A percentile compares a stretch with the other conserved stretches of the same genome.
Conservation (phyloP, 23 tunicate species). For the Halocynthia aurantium region DNA sequence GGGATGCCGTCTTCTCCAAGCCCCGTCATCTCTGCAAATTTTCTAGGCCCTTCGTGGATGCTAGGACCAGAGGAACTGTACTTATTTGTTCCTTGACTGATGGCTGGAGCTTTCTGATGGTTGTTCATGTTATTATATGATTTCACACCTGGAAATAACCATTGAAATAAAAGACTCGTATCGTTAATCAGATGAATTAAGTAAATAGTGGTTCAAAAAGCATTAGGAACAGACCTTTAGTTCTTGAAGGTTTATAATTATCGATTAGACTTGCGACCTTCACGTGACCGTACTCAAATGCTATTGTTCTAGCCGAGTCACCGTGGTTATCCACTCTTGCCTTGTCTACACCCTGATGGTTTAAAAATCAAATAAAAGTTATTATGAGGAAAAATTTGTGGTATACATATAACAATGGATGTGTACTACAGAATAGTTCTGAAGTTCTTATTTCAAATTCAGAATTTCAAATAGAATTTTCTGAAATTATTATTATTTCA, state of each 20-base stretch:
- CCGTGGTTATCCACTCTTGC: conserved; percentile 47
- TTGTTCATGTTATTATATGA: background rate
- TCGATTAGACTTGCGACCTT: conserved; percentile 61
- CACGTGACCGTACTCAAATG: conserved; percentile 56
- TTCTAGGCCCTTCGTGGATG: conserved; percentile 91
- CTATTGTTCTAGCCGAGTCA: conserved; percentile 63
- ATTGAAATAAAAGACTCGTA: background rate
- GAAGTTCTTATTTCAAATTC: no score
- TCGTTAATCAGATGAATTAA: no score
- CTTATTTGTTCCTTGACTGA: conserved; percentile 4
- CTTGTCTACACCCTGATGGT: conserved; percentile 50
- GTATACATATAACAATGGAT: no score
- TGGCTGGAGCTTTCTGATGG: background rate
- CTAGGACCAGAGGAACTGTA: conserved; percentile 72
- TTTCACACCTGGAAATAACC: background rate
- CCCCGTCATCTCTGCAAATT: conserved; percentile 94
- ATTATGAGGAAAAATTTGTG: background rate
- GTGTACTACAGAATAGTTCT: no score
- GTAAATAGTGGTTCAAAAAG: no score
- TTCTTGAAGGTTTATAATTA: conserved; percentile 7
- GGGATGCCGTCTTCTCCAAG: conserved; percentile 81
- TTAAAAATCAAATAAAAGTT: background rate
- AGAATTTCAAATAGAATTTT: no score
- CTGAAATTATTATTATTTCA: no score
- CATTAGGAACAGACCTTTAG: background rate